Evolutionary conservation across 2,113 vertebrate genomes (phyloP), one percentile per base, ranked within the genome.

Genomic region (Percopsis transmontana): DNA sequence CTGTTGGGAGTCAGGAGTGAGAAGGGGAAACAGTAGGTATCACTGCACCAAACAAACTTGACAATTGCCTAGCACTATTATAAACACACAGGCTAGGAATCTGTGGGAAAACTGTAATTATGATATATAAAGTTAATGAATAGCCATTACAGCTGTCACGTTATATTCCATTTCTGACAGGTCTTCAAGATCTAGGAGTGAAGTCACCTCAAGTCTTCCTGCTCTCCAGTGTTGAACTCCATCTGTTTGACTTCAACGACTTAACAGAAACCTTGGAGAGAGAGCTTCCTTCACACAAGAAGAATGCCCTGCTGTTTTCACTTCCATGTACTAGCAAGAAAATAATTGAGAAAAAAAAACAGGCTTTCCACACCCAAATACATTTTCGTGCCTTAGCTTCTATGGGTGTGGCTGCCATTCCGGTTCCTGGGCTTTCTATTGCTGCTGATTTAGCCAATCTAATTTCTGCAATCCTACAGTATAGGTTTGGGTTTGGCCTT

Each of bases 401-500:
- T 0, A 84, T 81, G 0, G 23, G 55, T 3, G 72, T 84, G 48
- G 90, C 90, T 27, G 70, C 86, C 1, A 20, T 90, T 55, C 90
- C 89, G 0, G 68, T 91, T 45, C 92, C 90, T 0, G 83, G 87
- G 5, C 20, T 88, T 55, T 90, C 88, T 0, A 7, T 88, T 0
- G 61, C 27, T 68, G 89, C 80, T 1, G 89, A 92, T 19, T 59
- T 88, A 0, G 18, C 58, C 0, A 79, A 92, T 24, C 74, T 92
- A 16, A 12, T 86, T 2, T 62, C 27, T 21, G 77, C 82, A 0
- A 63, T 92, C 66, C 66, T 70, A 0, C 63, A 23, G 15, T 92
- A 92, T 62, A 85, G 87, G 53, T 47, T 44, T 40, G 80, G 73
- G 62, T 92, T 92, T 1, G 85, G 90, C 62, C 75, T 92, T 52